phyloP scores from a whole-genome alignment of 2,113 vertebrate genomes.

The Corythoichthys haematopterus region DNA sequence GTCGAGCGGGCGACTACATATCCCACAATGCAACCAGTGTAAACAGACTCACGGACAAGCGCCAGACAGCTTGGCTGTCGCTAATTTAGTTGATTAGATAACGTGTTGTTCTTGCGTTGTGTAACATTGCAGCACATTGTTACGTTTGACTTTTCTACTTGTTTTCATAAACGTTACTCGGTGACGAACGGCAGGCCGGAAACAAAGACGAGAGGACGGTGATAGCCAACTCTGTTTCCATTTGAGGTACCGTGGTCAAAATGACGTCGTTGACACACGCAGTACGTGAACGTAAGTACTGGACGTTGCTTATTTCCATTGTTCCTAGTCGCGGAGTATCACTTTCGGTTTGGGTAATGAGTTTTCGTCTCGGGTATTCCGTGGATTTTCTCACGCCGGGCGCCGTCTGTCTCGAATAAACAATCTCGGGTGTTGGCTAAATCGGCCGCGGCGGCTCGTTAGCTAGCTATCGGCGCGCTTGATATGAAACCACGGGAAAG shows the following conservation, averaged over 20 bases:
- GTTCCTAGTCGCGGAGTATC: too few relatives aligned
- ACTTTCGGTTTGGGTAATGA: too few relatives aligned
- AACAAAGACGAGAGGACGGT: background rate
- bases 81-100: constrained; percentile 1
- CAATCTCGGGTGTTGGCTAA: constrained; percentile 31
- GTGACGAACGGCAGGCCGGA: background rate
- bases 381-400: background rate
- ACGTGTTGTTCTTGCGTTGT: background rate
- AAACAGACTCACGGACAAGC: background rate
- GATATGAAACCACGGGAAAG: constrained; percentile 78
- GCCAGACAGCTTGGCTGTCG: constrained; percentile 29
- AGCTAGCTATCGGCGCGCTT: constrained; percentile 1
- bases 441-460: background rate
- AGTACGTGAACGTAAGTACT: background rate
- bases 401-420: fast-evolving
- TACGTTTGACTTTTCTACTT: background rate
- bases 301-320: background rate
- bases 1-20: constrained; percentile 7
- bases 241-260: background rate
- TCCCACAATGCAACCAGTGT: constrained; percentile 38
- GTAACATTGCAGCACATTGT: background rate
- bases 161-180: background rate
- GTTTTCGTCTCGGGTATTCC: background rate
- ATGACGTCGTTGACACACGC: background rate
- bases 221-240: constrained; percentile 24